A percentile compares a stretch with the other conserved stretches of the same genome.
phyloP scores from a whole-genome alignment of 2,888 invertebrate genomes.

The Ptilodon capucinus region DNA sequence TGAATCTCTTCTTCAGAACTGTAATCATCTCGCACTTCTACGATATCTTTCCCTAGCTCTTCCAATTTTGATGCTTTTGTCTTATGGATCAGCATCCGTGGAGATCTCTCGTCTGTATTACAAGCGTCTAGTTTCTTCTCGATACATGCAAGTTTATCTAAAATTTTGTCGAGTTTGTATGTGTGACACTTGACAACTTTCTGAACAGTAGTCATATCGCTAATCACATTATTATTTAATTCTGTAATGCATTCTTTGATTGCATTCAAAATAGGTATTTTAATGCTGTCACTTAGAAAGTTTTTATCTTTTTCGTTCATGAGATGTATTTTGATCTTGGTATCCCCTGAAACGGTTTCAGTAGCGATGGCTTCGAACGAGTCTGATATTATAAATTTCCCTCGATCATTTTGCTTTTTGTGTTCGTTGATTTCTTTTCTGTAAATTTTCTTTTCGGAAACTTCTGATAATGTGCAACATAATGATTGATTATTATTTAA shows the following conservation, averaged over 20 bases:
- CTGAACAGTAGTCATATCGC: slow-evolving; percentile 46
- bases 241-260: slow-evolving; percentile 59
- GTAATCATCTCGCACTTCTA: slow-evolving; percentile 40
- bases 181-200: slow-evolving; percentile 45
- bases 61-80: slow-evolving; percentile 55
- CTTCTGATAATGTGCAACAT: slow-evolving; percentile 61
- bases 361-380: slow-evolving; percentile 67
- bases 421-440: slow-evolving; percentile 41
- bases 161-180: slow-evolving; percentile 55
- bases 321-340: slow-evolving; percentile 66
- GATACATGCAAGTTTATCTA: slow-evolving; percentile 54
- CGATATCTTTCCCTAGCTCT: slow-evolving; percentile 54
- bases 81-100: slow-evolving; percentile 10
- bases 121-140: slow-evolving; percentile 51
- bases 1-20: slow-evolving; percentile 55
- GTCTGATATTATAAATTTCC: slow-evolving; percentile 52
- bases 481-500: slow-evolving; percentile 61
- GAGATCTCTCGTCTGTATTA: slow-evolving; percentile 4
- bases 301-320: slow-evolving; percentile 68
- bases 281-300: slow-evolving; percentile 58
- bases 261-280: slow-evolving; percentile 56
- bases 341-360: slow-evolving; percentile 47
- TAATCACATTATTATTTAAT: slow-evolving; percentile 37
- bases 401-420: slow-evolving; percentile 24
- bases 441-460: slow-evolving; percentile 51